Evolutionary conservation across 1,140 invertebrate genomes (phyloP).

Genomic region (Chelonus insularis): DNA sequence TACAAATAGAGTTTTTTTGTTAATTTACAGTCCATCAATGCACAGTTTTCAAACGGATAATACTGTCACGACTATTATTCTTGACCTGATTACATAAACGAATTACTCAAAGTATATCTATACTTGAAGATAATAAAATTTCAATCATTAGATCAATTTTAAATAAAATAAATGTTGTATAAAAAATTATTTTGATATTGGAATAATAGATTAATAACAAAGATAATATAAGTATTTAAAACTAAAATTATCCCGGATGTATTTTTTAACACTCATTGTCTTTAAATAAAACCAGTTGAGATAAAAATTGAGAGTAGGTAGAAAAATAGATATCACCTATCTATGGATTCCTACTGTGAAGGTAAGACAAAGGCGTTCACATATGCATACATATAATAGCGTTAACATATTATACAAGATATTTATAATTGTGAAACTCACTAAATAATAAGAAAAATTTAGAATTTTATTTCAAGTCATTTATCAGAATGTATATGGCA

Average conservation of each 20-base stretch:
- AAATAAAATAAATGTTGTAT: neutral
- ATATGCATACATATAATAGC: too few relatives aligned
- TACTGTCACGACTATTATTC: conserved; percentile 16
- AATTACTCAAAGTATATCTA: conserved; percentile 1
- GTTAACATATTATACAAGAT: too few relatives aligned
- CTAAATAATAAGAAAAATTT: too few relatives aligned
- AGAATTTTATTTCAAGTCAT: too few relatives aligned
- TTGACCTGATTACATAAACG: conserved; percentile 19
- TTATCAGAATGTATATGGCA: too few relatives aligned
- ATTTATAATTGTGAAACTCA: too few relatives aligned
- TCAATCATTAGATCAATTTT: neutral
- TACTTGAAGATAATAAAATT: neutral
- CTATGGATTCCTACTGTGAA: neutral
- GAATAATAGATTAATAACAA: too few relatives aligned
- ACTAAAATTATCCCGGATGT: too few relatives aligned
- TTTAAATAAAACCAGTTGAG: too few relatives aligned
- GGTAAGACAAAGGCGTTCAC: neutral
- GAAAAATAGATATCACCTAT: neutral
- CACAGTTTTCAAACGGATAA: neutral
- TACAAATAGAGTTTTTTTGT: neutral
- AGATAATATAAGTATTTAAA: too few relatives aligned
- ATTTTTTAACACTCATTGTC: too few relatives aligned
- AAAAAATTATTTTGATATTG: neutral
- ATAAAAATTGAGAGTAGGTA: neutral
- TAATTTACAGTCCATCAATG: too few relatives aligned